Base-by-base conservation (phyloP, 2,888 invertebrate genomes). In the Eupithecia inturbata region DNA sequence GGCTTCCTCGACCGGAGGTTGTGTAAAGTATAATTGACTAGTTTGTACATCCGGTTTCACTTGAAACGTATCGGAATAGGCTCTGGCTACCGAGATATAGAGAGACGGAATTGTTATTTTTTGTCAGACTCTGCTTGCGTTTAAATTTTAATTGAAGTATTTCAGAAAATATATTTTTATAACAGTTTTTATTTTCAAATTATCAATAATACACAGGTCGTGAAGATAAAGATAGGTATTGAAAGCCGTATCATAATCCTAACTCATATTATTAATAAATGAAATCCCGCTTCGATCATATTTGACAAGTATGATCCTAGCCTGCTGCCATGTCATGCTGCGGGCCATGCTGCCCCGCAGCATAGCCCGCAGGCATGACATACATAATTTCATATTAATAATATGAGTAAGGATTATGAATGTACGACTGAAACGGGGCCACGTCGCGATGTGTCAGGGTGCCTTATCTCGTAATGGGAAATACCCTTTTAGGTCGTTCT, bases 1-100 rank as follows among this genome's bases (percentile, higher is more conserved):
- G 70, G 68, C 72, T 75, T 72, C 60, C 36, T 45, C 57, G 70
- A 64, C 39, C 67, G 53, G 67, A n/a, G 53, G 57, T 69, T 69
- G 57, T 57, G 62, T 22, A 62, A 62, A 62, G 31, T 62, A 62
- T 67, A 69, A 71, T 69, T 70, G 60, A 62, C 62, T 16, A 62
- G 62, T 31, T 60, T 60, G 14, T 60, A 28, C 16, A 31, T 31
- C 16, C 16, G 62, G 31, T 31, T 62, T 31, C 19, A 31, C 62
- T 31, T 62, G 28, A 31, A 19, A 31, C 19, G 31, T 62, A 19
- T 62, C 14, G 16, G 62, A 31, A 62, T 7, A 49, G n/a, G 49
- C 14, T 49, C 49, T 49, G 49, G n/a, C 5, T 49, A 9, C 1
- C 7, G 1, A n/a, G 19, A 19, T 9, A 9, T 49, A n/a, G n/a